phyloP scores from a whole-genome alignment of 1,140 invertebrate species.

The Drosophila burlai region DNA sequence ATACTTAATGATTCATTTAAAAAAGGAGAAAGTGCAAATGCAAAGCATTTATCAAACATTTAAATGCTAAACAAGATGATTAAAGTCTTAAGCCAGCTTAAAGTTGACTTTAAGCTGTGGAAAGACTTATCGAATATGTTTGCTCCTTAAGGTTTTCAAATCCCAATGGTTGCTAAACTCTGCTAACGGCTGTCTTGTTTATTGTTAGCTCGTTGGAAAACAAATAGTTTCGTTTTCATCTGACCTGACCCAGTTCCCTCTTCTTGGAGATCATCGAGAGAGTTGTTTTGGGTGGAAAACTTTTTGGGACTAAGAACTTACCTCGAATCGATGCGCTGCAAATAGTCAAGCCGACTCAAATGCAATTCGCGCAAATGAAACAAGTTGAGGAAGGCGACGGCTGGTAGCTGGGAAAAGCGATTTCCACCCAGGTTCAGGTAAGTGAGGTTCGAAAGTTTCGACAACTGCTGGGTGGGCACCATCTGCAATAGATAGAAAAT shows the following conservation, averaged over 20 bases:
- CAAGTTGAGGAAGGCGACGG: constrained; percentile 92
- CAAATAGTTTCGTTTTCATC: constrained; percentile 48
- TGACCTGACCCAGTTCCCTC: constrained; percentile 43
- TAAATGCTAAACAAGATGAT: constrained; percentile 3
- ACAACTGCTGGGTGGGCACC: constrained; percentile 90
- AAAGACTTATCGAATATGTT: neutral
- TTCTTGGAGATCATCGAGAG: constrained; percentile 8
- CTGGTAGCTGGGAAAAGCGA: constrained; percentile 89
- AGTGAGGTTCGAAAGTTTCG: constrained; percentile 90
- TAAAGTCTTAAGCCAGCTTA: constrained; percentile 1
- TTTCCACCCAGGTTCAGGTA: constrained; percentile 91
- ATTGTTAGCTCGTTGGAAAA: constrained; percentile 11
- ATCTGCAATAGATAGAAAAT: constrained; percentile 71
- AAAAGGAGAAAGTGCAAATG: neutral
- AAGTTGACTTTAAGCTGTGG: constrained; percentile 3
- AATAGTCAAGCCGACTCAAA: constrained; percentile 89
- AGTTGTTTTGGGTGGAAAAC: neutral
- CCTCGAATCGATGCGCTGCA: constrained; percentile 89
- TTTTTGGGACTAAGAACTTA: constrained; percentile 62
- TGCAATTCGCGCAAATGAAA: constrained; percentile 91
- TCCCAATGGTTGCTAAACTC: constrained; percentile 10
- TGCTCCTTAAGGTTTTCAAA: constrained; percentile 5
- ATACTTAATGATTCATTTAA: constrained; percentile 9
- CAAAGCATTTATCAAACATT: constrained; percentile 8
- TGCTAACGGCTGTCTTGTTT: constrained; percentile 29